These are phyloP conservation scores for Podiceps cristatus DNA, from an alignment of 2,113 vertebrate species.

Conservation along the genomic window DNA sequence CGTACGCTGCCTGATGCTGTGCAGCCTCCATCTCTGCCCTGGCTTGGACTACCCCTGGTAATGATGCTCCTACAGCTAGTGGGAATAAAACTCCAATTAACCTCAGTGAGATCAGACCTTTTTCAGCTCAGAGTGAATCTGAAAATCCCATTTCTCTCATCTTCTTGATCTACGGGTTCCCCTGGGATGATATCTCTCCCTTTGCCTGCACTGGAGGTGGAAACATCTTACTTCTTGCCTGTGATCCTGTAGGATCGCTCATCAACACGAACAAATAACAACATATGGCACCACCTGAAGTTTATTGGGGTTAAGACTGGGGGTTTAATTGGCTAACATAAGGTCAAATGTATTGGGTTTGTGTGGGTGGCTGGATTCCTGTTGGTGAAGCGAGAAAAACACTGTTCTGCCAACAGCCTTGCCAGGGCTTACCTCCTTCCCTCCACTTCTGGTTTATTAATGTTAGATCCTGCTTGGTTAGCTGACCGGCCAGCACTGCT, in stretches of 20 bases:
- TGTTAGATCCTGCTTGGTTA: background rate
- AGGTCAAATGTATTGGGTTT: background rate
- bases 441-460: background rate
- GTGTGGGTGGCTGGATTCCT: background rate
- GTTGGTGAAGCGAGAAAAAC: background rate
- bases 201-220: background rate
- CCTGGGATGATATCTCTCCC: background rate
- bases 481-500: background rate
- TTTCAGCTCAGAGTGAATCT: background rate
- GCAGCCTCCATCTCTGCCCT: background rate
- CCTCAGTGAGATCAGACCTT: background rate
- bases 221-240: background rate
- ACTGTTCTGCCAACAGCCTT: background rate
- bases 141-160: background rate
- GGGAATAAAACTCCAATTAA: background rate
- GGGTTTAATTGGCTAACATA: background rate
- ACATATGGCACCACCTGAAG: background rate
- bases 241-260: background rate
- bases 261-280: background rate
- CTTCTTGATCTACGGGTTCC: fast-evolving
- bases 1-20: background rate
- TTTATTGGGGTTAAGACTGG: fast-evolving
- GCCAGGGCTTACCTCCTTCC: background rate
- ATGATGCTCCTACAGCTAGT: background rate
- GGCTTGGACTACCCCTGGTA: background rate